Evolutionary conservation across 2,888 invertebrate species (phyloP), one percentile per base, ranked within the genome.

Genomic region (Ophion slaviceki): DNA sequence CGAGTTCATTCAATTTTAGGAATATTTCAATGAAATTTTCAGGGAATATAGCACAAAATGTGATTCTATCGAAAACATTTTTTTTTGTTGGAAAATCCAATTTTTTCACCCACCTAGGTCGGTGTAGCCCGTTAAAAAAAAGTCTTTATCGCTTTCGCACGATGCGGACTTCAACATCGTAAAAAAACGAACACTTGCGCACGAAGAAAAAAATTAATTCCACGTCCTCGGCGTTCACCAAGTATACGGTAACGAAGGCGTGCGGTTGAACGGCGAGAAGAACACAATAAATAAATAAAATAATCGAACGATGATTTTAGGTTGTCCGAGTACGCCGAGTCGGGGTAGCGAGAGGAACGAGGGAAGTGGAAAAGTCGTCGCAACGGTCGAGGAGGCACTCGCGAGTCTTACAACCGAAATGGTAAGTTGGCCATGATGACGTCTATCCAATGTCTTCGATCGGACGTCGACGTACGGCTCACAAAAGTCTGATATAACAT

Each of bases 391-490:
- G 93, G 96, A 96, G 93, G 96, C 97, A 91, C 96, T 97, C 93
- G 97, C 97, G 94, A 97, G 97, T 94, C 96, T 97, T 92, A 97
- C 97, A 91, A 96, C 96, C 90, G 97, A 97, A 96, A 97, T 97
- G 97, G 97, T 97, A 95, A 97, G 96, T 96, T 85, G 83, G 86
- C 86, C 86, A 84, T 86, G 86, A 86, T 86, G 86, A 80, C 83
- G 86, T 75, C 80, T 80, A 75, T 78, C 59, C 62, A 81, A 84
- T 78, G 66, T 84, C 77, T 84, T 84, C 83, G 61, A 80, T 86
- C 66, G 86, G 77, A 76, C 86, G 74, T 78, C 84, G 61, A 72
- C 45, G 57, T 64, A 83, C 32, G 57, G 57, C 70, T 78, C 80
- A 75, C 59, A 81, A 86, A 81, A 84, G 80, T 83, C 78, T 86